Evolutionary conservation across 2,113 vertebrate species (phyloP), one percentile per base, ranked within the genome.

Genomic region (Brachionichthys hirsutus): DNA sequence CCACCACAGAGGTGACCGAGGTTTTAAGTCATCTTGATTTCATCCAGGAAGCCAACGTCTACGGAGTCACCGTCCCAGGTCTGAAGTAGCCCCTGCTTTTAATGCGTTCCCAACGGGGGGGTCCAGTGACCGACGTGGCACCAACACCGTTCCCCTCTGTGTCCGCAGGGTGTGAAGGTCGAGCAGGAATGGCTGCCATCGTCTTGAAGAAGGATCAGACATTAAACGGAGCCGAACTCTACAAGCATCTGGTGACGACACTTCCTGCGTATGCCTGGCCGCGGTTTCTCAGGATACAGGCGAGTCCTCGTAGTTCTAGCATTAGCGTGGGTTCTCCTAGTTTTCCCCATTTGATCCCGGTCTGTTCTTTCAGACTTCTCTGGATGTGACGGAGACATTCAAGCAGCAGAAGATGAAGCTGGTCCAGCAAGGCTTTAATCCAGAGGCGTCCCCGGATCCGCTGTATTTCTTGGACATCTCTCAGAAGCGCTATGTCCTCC

Each of bases 41-140:
- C 9, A 87, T 98, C 34, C 92, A 92, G 73, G 95, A 96, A 16
- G 93, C 89, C 66, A 95, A 89, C 2, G 85, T 95, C 5, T 98
- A 95, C 0, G 95, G 95, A 0, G 94, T 96, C 62, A 48, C 81
- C 0, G 78, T 97, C 1, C 92, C 94, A 94, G 95, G 95, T 96
- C 80, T 63, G 73, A 59, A 18, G 2, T 38, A 12, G 30, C 12
- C 5, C 4, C 1, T 13, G 1, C 3, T 42, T 15, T 42, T 38
- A 38, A 38, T 12, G 12, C 12, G 9, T 38, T 1, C 1, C 36
- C 36, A 7, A 30, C 8, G 24, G 24, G 24, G 24, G 24, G 24
- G 24, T 30, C n/a, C n/a, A n/a, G n/a, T n/a, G n/a, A n/a, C n/a
- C n/a, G n/a, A n/a, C n/a, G n/a, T n/a, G n/a, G n/a, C n/a, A n/a